A percentile compares a stretch with the other conserved stretches of the same genome.
Conservation (phyloP, 2,888 invertebrate species). For the Rhagium mordax region DNA sequence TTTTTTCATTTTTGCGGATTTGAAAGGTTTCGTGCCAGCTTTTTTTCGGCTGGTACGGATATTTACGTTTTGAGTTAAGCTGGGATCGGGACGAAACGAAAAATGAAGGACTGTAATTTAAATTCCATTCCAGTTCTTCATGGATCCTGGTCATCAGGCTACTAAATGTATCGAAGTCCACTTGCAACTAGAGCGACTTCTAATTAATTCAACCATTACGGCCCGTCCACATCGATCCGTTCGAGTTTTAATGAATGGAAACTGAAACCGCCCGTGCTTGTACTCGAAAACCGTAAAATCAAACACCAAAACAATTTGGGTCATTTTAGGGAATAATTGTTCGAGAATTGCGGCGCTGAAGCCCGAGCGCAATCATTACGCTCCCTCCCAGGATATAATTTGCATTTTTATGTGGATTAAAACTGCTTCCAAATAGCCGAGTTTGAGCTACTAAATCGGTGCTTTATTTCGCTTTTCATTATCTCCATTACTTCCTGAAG, state of each 20-base stretch:
- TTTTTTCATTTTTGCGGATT: background rate
- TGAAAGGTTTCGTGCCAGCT: background rate
- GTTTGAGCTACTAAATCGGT: background rate
- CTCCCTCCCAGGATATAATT: constrained; percentile 4
- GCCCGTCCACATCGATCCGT: background rate
- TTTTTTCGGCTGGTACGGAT: background rate
- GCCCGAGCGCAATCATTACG: background rate
- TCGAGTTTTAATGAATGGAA: background rate
- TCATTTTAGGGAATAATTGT: constrained; percentile 10
- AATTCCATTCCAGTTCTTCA: too few relatives aligned
- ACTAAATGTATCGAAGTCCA: background rate
- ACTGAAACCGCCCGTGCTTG: background rate
- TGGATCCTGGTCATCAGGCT: too few relatives aligned
- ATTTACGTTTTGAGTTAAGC: background rate
- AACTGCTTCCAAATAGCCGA: background rate
- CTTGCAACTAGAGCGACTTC: background rate
- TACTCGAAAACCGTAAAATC: background rate
- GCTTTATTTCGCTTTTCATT: background rate
- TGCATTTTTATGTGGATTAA: constrained; percentile 6
- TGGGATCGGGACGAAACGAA: background rate
- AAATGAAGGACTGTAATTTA: too few relatives aligned
- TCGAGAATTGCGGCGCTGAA: background rate
- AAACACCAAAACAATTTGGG: constrained; percentile 14
- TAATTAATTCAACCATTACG: background rate
- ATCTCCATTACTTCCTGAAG: background rate